These are phyloP conservation scores for Trachythela sp. DNA, from an alignment of 64 coral and sea anemone genomes.

Conservation along the genomic window DNA sequence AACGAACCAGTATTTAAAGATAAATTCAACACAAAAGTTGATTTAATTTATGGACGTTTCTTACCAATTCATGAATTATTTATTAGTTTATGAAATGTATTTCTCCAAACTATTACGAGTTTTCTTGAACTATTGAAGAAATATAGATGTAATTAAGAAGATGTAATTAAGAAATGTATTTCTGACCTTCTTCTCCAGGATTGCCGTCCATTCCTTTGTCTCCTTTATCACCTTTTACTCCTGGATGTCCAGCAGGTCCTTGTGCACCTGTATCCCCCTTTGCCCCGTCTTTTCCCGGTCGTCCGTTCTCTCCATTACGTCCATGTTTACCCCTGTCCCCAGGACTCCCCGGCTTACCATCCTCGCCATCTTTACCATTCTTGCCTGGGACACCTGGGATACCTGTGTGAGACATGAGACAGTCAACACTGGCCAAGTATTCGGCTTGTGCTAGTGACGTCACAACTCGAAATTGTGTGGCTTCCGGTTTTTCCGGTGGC, in stretches of 20 bases:
- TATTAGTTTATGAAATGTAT: neutral
- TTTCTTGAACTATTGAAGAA: neutral
- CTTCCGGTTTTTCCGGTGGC: no score
- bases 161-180: neutral
- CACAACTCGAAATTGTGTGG: no score
- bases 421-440: neutral
- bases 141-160: neutral
- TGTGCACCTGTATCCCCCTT: conserved; percentile 26
- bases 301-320: conserved; percentile 13
- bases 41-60: no score
- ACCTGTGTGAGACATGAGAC: neutral
- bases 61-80: no score
- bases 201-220: neutral
- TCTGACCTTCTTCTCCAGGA: neutral
- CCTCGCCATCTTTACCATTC: conserved; percentile 14
- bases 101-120: neutral
- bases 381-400: neutral
- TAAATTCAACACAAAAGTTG: no score
- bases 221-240: neutral
- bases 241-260: conserved; percentile 26
- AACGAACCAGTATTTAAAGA: no score
- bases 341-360: conserved; percentile 7
- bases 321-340: conserved; percentile 36
- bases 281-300: neutral
- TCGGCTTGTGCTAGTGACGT: neutral